Evolutionary conservation across 2,113 vertebrate genomes (phyloP).

Genomic region (Protomyctophum bolini): DNA sequence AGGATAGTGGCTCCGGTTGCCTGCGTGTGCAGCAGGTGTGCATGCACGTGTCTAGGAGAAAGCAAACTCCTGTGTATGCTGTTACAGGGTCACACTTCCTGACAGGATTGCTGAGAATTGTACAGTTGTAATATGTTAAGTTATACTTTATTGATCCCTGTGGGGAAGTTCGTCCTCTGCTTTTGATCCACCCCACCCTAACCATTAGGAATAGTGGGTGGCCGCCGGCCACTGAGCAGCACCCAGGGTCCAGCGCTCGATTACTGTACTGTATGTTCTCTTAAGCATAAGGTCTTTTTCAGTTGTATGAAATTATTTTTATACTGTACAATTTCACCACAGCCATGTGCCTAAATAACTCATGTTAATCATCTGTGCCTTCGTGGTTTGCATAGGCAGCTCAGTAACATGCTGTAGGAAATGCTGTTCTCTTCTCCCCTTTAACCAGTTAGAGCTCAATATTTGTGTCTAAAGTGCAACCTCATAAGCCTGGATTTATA

Average conservation of each 20-base stretch:
- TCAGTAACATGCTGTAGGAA: not conserved
- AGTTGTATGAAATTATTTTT: not conserved
- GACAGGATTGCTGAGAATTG: slow-evolving; percentile 3
- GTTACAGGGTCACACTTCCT: slow-evolving; percentile 27
- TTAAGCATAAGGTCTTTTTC: too few relatives aligned
- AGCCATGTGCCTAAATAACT: not conserved
- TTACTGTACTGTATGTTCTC: not conserved
- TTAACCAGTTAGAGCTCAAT: not conserved
- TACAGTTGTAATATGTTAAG: not conserved
- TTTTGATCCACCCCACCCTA: too few relatives aligned
- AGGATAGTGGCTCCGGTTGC: slow-evolving; percentile 49
- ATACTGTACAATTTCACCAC: not conserved
- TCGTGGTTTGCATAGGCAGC: not conserved
- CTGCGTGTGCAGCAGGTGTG: slow-evolving; percentile 23
- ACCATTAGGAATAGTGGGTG: too few relatives aligned
- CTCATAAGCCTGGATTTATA: not conserved
- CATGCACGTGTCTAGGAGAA: slow-evolving; percentile 3
- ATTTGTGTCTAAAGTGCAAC: not conserved
- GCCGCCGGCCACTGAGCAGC: too few relatives aligned
- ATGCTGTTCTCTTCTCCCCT: not conserved
- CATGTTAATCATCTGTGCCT: not conserved
- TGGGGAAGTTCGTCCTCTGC: too few relatives aligned
- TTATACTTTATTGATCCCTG: too few relatives aligned
- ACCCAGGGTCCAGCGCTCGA: too few relatives aligned
- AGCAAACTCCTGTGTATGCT: slow-evolving; percentile 11